Evolutionary conservation across 35 echinoderm and acorn worm genomes (phyloP).

Genomic region (Ptychodera flava): DNA sequence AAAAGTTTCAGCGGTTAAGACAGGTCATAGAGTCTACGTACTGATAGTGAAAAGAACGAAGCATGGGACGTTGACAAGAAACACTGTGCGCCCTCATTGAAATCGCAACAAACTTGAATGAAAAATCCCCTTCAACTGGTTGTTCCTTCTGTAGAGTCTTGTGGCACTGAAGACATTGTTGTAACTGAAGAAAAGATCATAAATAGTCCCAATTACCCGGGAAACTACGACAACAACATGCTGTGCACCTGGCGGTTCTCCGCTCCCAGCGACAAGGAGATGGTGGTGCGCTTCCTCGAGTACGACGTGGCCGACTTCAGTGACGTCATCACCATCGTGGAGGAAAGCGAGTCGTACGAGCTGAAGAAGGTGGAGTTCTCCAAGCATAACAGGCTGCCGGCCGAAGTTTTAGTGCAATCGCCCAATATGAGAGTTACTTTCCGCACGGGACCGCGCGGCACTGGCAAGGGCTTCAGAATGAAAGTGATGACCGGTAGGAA

Average conservation of each 20-base stretch:
- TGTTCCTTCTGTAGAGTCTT: no score
- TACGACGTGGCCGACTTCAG: conserved; percentile 65
- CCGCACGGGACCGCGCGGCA: not conserved
- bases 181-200: no score
- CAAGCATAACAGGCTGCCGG: not conserved
- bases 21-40: no score
- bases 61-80: no score
- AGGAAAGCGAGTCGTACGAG: conserved; percentile 39
- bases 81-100: no score
- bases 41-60: no score
- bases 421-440: not conserved
- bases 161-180: not conserved
- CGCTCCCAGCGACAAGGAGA: conserved; percentile 20
- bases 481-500: no score
- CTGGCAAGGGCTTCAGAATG: not conserved
- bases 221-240: conserved; percentile 68
- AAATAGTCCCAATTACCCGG: no score
- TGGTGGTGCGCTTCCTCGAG: conserved; percentile 38
- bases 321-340: conserved; percentile 56
- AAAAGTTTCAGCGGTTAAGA: no score
- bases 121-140: no score
- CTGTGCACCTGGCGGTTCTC: conserved; percentile 82
- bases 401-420: not conserved
- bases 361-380: not conserved
- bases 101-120: no score